These are phyloP conservation scores for Caenorhabditis zanzibari DNA, from an alignment of 2,888 invertebrate genomes.

Conservation along the genomic window DNA sequence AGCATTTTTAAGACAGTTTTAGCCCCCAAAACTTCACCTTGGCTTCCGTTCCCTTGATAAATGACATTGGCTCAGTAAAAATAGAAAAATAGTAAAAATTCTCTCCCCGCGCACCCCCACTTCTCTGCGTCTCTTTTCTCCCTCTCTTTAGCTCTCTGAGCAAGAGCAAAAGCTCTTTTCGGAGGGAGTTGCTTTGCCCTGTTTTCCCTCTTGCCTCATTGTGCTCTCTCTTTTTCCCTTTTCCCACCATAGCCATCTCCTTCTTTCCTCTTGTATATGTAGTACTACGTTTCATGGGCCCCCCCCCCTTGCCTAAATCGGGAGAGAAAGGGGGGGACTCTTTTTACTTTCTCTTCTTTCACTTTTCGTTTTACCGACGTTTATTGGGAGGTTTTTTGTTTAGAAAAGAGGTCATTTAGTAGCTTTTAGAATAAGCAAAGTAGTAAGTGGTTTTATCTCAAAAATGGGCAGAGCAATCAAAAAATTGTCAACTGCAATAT, in stretches of 20 bases:
- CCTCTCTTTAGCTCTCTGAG: constrained; percentile 1
- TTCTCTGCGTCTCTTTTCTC: not conserved
- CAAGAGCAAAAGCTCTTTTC: constrained; percentile 54
- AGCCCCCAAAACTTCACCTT: too few species aligned
- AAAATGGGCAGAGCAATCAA: too few species aligned
- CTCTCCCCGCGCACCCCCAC: too few species aligned
- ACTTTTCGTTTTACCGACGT: not conserved
- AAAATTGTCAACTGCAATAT: too few species aligned
- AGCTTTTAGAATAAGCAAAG: too few species aligned
- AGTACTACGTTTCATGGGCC: constrained; percentile 1
- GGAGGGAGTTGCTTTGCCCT: constrained; percentile 50
- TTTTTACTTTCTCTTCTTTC: not conserved
- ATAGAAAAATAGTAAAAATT: too few species aligned
- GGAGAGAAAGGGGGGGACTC: too few species aligned
- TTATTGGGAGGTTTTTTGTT: too few species aligned
- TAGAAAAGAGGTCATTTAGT: too few species aligned
- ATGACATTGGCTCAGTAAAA: not conserved
- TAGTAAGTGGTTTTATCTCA: too few species aligned
- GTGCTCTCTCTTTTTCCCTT: constrained; percentile 11
- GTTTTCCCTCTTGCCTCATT: constrained; percentile 8
- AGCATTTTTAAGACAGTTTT: too few species aligned
- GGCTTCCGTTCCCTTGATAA: not conserved
- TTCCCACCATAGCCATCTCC: not conserved
- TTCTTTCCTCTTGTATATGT: constrained; percentile 14
- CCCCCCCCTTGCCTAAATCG: not conserved